Evolutionary conservation across 2,113 vertebrate species (phyloP), one percentile per base, ranked within the genome.

Genomic region (Thunnus thynnus): DNA sequence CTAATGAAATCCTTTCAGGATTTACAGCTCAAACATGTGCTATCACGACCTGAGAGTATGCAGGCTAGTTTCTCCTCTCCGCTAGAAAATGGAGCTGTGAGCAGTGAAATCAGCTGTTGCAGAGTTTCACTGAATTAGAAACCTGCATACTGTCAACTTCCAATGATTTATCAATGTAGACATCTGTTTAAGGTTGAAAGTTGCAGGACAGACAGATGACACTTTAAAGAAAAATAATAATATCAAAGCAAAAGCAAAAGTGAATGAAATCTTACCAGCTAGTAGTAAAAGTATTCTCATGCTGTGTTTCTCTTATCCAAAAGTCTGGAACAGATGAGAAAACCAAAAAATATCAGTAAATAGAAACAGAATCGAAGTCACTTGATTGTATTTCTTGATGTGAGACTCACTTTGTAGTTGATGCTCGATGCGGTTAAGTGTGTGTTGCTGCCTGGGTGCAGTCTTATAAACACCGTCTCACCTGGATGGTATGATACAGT

Each of bases 401-500:
- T 36, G 56, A 69, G 47, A 46, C 84, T 86, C 44, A 85, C 89
- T 81, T 66, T 56, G 46, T 2, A 17, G 67, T 47, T 2, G 0
- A 56, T n/a, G 3, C 18, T 58, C 14, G 71, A 17, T 55, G 55
- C 20, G 56, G 48, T 51, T 36, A 13, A 46, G 3, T 32, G 68
- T 52, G 54, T 22, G 36, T 60, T 46, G 48, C 48, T 56, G 50
- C 25, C 18, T 36, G 61, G 57, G 65, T 62, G 58, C 56, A 64
- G 70, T 76, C 90, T 95, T 97, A 96, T 94, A 95, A 94, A 90
- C 75, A 72, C 1, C 9, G 88, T 85, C 94, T 96, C 94, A 96
- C 96, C 96, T 96, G 94, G 76, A 52, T 78, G 76, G 89, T 86
- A 86, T 89, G 93, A 95, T 90, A 91, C 93, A 94, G 90, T 73